Evolutionary conservation across 2,888 invertebrate species (phyloP).

Genomic region (Pyrgus malvae): DNA sequence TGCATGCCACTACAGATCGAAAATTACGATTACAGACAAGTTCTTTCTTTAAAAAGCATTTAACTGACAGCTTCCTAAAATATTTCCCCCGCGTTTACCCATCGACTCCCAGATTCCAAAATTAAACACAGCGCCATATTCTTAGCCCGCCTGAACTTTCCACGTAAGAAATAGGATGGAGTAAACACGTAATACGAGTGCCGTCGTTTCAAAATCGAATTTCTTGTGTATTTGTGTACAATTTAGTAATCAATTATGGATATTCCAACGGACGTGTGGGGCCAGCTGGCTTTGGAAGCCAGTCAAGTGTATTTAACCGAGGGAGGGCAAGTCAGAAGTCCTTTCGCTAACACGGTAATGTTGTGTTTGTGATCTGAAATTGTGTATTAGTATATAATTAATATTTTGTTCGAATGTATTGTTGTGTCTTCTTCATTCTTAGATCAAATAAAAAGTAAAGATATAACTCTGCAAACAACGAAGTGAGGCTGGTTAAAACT

Average conservation of each 20-base stretch:
- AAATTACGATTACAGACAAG: not conserved
- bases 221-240: constrained; percentile 46
- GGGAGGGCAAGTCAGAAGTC: constrained; percentile 89
- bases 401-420: constrained; percentile 7
- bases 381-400: not conserved
- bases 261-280: constrained; percentile 91
- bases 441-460: too few relatives aligned
- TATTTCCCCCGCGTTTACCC: constrained; percentile 46
- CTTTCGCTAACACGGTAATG: constrained; percentile 92
- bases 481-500: too few relatives aligned
- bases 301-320: constrained; percentile 92
- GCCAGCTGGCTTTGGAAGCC: constrained; percentile 93
- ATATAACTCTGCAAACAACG: too few relatives aligned
- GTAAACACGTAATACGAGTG: constrained; percentile 49
- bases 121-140: constrained; percentile 73
- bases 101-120: constrained; percentile 73
- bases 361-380: not conserved
- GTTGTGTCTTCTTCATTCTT: too few relatives aligned
- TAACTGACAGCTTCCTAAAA: constrained; percentile 48
- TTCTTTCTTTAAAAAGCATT: constrained; percentile 24
- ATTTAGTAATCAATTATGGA: constrained; percentile 76
- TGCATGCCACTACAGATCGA: not conserved
- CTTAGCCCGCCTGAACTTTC: constrained; percentile 55
- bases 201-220: constrained; percentile 33
- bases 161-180: constrained; percentile 44